Percentiles rank a stretch among this genome's conserved stretches.
Conservation (phyloP, 2,113 vertebrate species). For the Sclerurus mexicanus region DNA sequence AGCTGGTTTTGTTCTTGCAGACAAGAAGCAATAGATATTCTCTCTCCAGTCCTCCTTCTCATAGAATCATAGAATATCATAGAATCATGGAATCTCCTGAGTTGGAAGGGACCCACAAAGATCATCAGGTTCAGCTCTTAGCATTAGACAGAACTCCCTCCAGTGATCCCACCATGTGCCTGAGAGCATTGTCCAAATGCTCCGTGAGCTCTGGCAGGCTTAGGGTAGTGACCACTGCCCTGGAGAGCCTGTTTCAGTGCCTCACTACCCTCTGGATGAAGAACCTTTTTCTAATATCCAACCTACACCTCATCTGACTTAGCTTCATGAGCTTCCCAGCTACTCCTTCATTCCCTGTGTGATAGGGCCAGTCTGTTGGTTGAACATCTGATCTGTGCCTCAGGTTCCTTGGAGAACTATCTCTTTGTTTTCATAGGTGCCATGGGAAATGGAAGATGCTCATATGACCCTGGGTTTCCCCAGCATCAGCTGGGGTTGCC, state of each 20-base stretch:
- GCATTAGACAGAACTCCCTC: background rate
- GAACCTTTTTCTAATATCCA: background rate
- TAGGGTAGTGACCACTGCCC: accelerated
- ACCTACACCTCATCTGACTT: accelerated
- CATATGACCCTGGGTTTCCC: accelerated
- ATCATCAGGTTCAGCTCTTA: background rate
- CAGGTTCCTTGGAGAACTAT: background rate
- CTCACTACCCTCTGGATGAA: background rate
- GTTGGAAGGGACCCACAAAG: background rate
- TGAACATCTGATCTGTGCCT: background rate
- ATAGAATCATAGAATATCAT: too few relatives aligned
- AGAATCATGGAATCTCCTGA: too few relatives aligned
- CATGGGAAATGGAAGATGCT: background rate
- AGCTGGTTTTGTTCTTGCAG: background rate
- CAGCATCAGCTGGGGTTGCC: background rate
- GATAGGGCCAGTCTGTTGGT: background rate
- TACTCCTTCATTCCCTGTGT: background rate
- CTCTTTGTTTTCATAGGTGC: background rate
- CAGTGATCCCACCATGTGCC: background rate
- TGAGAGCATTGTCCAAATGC: accelerated
- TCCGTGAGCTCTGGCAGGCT: background rate
- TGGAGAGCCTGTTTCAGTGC: background rate
- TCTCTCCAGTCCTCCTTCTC: background rate
- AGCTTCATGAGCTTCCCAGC: background rate
- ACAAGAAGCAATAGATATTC: accelerated